Conservation (phyloP, 2,113 vertebrate genomes). For the Vicugna pacos region DNA sequence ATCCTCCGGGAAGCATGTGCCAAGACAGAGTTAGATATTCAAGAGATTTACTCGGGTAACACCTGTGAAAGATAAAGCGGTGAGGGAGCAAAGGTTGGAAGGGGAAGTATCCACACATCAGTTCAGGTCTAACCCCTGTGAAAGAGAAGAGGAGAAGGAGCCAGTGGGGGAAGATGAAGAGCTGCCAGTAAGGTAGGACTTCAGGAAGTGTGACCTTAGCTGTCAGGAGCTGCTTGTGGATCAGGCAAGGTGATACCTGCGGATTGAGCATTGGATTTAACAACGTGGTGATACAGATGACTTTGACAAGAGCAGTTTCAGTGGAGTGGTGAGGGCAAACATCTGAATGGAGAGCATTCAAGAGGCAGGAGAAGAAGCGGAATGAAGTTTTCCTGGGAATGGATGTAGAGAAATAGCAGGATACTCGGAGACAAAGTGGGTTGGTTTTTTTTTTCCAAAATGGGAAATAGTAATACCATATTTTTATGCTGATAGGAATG, state of each 20-base stretch:
- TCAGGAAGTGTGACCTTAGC: not conserved
- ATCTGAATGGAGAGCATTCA: not conserved
- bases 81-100: not conserved
- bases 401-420: not conserved
- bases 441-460: not conserved
- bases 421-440: not conserved
- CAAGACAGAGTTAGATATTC: not conserved
- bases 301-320: not conserved
- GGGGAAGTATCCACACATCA: not conserved
- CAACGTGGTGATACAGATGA: not conserved
- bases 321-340: not conserved
- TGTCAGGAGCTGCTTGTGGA: not conserved
- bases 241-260: not conserved
- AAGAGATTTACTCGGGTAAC: not conserved
- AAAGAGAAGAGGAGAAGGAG: not conserved
- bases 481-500: not conserved
- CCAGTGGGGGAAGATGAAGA: not conserved
- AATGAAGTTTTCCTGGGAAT: not conserved
- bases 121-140: not conserved
- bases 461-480: not conserved
- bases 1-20: not conserved
- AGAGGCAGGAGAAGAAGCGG: not conserved
- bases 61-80: not conserved
- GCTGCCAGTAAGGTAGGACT: not conserved
- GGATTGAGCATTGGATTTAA: not conserved